Evolutionary conservation across 2,797 vertebrate species (phyloP).

Genomic region (Pipistrellus pygmaeus): DNA sequence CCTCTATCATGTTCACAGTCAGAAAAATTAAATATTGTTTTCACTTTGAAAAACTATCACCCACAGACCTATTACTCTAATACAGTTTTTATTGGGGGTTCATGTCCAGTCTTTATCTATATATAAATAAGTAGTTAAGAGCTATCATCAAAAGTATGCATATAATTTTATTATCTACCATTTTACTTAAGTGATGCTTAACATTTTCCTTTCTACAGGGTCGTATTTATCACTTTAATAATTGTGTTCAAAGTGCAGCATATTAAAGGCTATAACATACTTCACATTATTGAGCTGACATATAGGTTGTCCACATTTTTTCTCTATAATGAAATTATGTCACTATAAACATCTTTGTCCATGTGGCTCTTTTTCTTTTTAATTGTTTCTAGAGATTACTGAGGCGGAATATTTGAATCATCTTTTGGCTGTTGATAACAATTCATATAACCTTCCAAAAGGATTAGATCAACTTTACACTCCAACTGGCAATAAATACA

Average conservation of each 20-base stretch:
- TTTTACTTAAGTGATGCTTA: conserved; percentile 75
- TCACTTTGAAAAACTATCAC: conserved; percentile 55
- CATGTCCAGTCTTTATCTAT: conserved; percentile 57
- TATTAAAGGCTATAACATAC: conserved; percentile 70
- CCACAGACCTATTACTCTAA: conserved; percentile 36
- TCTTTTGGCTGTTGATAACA: conserved; percentile 17
- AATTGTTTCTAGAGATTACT: conserved; percentile 69
- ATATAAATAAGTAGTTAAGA: conserved; percentile 73
- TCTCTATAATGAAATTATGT: conserved; percentile 70
- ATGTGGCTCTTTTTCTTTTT: conserved; percentile 66
- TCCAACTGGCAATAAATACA: neutral
- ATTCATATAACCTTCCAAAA: conserved; percentile 49
- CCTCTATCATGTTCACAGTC: neutral
- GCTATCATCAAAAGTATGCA: conserved; percentile 65
- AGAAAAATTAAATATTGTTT: conserved; percentile 60
- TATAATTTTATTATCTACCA: conserved; percentile 77
- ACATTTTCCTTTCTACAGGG: conserved; percentile 49
- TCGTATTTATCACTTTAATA: conserved; percentile 79
- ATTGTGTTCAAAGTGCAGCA: conserved; percentile 17
- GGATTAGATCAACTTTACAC: conserved; percentile 33
- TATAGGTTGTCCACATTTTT: conserved; percentile 57
- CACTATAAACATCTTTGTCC: conserved; percentile 58
- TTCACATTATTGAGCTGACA: conserved; percentile 62
- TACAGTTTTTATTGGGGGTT: conserved; percentile 63
- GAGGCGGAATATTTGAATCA: conserved; percentile 25